Percentiles rank a stretch among this genome's conserved stretches.
Evolutionary conservation across 2,113 vertebrate genomes (phyloP).

Genomic region (Propithecus coquereli): DNA sequence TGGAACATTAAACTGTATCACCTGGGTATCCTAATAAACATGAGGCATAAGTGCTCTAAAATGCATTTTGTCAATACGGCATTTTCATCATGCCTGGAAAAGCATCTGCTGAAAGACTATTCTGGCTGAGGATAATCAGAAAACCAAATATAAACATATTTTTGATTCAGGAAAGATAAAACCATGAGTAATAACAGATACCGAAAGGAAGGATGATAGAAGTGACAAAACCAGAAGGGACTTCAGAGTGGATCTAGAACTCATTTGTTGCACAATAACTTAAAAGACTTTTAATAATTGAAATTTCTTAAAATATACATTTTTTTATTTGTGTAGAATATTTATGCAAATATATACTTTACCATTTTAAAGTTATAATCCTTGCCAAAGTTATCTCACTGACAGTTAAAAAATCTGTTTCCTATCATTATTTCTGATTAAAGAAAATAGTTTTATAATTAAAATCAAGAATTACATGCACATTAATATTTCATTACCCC

Average conservation of each 20-base stretch:
- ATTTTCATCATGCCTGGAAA: neutral
- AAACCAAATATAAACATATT: neutral
- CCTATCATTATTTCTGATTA: neutral
- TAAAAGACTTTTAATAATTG: neutral
- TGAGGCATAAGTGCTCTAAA: neutral
- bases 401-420: neutral
- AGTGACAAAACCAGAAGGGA: neutral
- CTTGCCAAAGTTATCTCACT: neutral
- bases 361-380: neutral
- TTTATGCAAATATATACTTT: neutral
- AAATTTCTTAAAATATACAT: neutral
- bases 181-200: neutral
- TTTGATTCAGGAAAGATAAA: constrained; percentile 26
- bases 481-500: neutral
- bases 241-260: neutral
- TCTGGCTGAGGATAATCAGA: neutral
- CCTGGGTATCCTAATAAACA: neutral
- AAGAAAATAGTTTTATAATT: constrained; percentile 1
- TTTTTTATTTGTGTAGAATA: neutral
- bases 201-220: neutral
- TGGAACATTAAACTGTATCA: neutral
- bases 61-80: neutral
- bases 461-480: constrained; percentile 1
- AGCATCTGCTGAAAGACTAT: neutral
- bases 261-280: neutral